These are phyloP conservation scores for Aproaerema taeniolella DNA, from an alignment of 2,888 invertebrate genomes.

Conservation along the genomic window DNA sequence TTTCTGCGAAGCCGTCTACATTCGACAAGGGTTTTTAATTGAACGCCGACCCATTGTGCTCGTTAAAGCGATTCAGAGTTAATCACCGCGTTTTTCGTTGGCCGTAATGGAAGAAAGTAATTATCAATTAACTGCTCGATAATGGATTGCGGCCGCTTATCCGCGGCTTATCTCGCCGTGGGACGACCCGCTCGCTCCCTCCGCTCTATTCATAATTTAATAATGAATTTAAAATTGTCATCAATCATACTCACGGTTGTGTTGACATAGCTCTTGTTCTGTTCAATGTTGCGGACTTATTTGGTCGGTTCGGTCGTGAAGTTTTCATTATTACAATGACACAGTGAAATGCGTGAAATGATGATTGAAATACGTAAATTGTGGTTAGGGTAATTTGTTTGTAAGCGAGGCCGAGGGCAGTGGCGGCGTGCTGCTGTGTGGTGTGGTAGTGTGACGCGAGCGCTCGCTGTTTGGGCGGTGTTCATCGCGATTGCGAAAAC, in stretches of 20 bases:
- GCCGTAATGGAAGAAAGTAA: conserved; percentile 75
- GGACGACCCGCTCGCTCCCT: conserved; percentile 46
- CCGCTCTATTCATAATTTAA: conserved; percentile 49
- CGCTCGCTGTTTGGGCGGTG: conserved; percentile 18
- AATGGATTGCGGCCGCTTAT: conserved; percentile 73
- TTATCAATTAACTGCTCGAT: conserved; percentile 75
- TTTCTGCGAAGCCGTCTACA: conserved; percentile 63
- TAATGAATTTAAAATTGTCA: conserved; percentile 52
- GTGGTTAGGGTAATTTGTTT: conserved; percentile 4
- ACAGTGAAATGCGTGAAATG: conserved; percentile 3
- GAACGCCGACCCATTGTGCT: conserved; percentile 71
- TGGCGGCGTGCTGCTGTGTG: not conserved
- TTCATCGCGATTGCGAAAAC: conserved; percentile 34
- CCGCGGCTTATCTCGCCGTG: conserved; percentile 62
- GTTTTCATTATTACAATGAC: conserved; percentile 1
- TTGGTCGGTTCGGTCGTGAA: conserved; percentile 1
- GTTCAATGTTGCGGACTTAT: conserved; percentile 3
- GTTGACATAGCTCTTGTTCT: conserved; percentile 27
- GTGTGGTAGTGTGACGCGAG: conserved; percentile 9
- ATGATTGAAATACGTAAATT: not conserved
- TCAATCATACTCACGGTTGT: conserved; percentile 42
- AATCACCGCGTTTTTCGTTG: conserved; percentile 73
- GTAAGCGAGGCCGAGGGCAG: not conserved
- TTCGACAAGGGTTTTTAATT: conserved; percentile 75
- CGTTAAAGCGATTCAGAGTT: conserved; percentile 73